Evolutionary conservation across 2,888 invertebrate genomes (phyloP).

Genomic region (Artemia sinica): DNA sequence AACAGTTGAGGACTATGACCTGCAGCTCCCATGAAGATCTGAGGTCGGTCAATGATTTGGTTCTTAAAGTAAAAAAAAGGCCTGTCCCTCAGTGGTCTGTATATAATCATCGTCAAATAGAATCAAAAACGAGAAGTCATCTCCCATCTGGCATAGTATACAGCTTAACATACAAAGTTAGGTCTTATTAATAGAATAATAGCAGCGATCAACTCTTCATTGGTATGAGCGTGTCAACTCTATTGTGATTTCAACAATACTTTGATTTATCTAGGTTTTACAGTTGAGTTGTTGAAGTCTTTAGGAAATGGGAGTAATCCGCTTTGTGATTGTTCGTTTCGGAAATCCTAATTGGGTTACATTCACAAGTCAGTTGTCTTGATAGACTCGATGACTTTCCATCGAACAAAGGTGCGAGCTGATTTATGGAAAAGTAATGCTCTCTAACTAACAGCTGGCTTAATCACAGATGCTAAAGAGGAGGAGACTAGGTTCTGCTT

Average conservation of each 20-base stretch:
- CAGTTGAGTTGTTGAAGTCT: slow-evolving; percentile 14
- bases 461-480: no score
- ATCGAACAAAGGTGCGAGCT: slow-evolving; percentile 1
- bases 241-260: slow-evolving; percentile 3
- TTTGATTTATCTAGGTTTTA: slow-evolving; percentile 11
- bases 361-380: slow-evolving; percentile 13
- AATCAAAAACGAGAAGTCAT: no score
- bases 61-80: no score
- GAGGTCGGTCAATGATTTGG: no score
- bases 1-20: no score
- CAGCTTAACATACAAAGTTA: no score
- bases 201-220: slow-evolving; percentile 13
- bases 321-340: slow-evolving; percentile 14
- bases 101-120: no score
- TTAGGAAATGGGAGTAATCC: slow-evolving; percentile 9
- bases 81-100: no score
- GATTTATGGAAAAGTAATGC: slow-evolving; percentile 11
- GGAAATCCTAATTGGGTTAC: slow-evolving; percentile 13
- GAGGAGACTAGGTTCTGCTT: no score
- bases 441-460: neutral
- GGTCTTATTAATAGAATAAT: slow-evolving; percentile 13
- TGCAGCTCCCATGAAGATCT: no score
- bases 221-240: slow-evolving; percentile 8
- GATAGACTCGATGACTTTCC: slow-evolving; percentile 14
- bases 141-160: no score